Evolutionary conservation across 2,888 invertebrate species (phyloP).

Genomic region (Allygus modestus): DNA sequence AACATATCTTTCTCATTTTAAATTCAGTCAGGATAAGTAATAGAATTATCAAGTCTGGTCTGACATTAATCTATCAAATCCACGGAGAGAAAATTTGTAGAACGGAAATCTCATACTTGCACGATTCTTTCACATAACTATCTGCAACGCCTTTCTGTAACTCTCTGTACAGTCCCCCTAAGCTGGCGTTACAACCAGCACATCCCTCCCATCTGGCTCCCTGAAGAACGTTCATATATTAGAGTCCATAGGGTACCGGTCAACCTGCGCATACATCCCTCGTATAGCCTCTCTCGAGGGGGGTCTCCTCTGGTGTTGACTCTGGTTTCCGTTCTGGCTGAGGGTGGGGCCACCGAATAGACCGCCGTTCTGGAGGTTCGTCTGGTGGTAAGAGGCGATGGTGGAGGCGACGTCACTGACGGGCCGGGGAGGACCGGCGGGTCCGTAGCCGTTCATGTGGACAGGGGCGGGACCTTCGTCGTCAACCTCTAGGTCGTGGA

Average conservation of each 20-base stretch:
- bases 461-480: slow-evolving; percentile 65
- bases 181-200: not conserved
- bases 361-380: slow-evolving; percentile 44
- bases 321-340: not conserved
- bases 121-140: too few species aligned
- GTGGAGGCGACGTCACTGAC: slow-evolving; percentile 66
- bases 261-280: slow-evolving; percentile 75
- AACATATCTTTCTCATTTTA: too few species aligned
- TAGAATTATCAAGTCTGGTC: too few species aligned
- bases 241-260: slow-evolving; percentile 73
- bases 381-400: slow-evolving; percentile 66
- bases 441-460: slow-evolving; percentile 66
- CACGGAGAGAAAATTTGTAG: too few species aligned
- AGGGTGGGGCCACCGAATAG: slow-evolving; percentile 58
- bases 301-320: slow-evolving; percentile 61
- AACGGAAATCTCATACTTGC: too few species aligned
- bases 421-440: slow-evolving; percentile 37
- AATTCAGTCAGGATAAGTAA: too few species aligned
- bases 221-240: slow-evolving; percentile 70
- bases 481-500: slow-evolving; percentile 70
- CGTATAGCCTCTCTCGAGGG: slow-evolving; percentile 72
- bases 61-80: too few species aligned
- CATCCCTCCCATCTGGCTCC: slow-evolving; percentile 28
- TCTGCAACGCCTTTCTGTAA: too few species aligned
- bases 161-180: not conserved